Percentiles rank a stretch among this genome's conserved stretches.
Conservation (phyloP, 1,140 invertebrate genomes). For the Trachymyrmex septentrionalis region DNA sequence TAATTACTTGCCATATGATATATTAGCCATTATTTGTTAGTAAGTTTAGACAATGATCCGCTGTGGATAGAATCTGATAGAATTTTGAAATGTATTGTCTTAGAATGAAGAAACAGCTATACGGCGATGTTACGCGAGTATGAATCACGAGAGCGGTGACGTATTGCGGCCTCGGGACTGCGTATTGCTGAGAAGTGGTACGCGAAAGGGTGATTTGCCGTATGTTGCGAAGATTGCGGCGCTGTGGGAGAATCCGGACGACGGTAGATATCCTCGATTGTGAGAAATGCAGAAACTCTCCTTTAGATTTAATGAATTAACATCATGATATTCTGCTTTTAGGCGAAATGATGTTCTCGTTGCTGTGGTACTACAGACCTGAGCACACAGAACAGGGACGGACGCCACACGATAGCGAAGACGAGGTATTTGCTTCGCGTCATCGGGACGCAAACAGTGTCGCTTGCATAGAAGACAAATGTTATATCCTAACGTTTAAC, state of each 20-base stretch:
- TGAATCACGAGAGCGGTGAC: conserved; percentile 95
- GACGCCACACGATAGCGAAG: conserved; percentile 91
- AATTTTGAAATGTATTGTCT: conserved; percentile 75
- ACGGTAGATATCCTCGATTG: conserved; percentile 89
- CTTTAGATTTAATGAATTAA: not conserved
- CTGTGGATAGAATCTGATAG: conserved; percentile 7
- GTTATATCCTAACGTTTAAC: conserved; percentile 98
- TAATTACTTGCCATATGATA: not conserved
- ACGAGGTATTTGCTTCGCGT: conserved; percentile 98
- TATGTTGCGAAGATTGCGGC: conserved; percentile 97
- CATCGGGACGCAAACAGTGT: conserved; percentile 98
- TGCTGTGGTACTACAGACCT: conserved; percentile 98
- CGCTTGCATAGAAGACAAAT: conserved; percentile 99
- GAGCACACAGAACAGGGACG: conserved; percentile 97
- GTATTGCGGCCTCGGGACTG: conserved; percentile 95
- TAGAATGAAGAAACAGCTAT: conserved; percentile 94
- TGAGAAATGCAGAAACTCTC: not conserved
- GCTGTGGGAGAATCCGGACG: conserved; percentile 97
- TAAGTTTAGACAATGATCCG: not conserved
- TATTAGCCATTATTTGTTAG: too few species aligned
- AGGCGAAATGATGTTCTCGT: conserved; percentile 99
- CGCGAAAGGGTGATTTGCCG: conserved; percentile 94
- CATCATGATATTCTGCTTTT: conserved; percentile 67
- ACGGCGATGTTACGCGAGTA: conserved; percentile 95
- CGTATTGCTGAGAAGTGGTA: conserved; percentile 94